Percentiles rank a stretch among this genome's conserved stretches.
phyloP scores from a whole-genome alignment of 1,140 invertebrate species.

The Drosophila lacertosa region DNA sequence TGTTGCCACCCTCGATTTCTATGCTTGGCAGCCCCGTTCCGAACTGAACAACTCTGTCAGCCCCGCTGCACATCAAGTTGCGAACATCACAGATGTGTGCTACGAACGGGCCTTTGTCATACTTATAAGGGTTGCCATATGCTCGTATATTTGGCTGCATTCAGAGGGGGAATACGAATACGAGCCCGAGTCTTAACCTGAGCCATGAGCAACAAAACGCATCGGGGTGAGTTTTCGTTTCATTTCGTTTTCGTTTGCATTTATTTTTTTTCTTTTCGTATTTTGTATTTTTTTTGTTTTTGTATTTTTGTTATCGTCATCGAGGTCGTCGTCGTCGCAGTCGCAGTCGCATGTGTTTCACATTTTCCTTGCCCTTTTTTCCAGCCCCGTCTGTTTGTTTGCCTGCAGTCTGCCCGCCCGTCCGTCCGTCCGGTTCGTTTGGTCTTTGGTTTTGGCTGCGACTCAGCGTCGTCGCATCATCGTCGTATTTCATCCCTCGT shows the following conservation, averaged over 20 bases:
- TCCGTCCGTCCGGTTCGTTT: constrained; percentile 7
- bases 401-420: constrained; percentile 27
- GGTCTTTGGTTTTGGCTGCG: constrained; percentile 6
- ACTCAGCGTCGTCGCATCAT: constrained; percentile 25
- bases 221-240: constrained; percentile 71
- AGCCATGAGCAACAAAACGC: constrained; percentile 5
- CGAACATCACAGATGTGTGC: constrained; percentile 51
- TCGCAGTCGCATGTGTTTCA: constrained; percentile 74
- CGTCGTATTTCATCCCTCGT: constrained; percentile 69
- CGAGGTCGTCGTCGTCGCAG: constrained; percentile 61
- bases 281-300: constrained; percentile 20
- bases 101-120: constrained; percentile 49
- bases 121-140: constrained; percentile 77
- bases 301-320: constrained; percentile 70
- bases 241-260: constrained; percentile 50
- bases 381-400: constrained; percentile 8
- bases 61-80: constrained; percentile 21
- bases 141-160: constrained; percentile 70
- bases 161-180: constrained; percentile 59
- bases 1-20: constrained; percentile 57
- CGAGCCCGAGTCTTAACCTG: constrained; percentile 13
- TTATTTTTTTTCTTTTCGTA: constrained; percentile 22
- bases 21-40: neutral
- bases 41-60: constrained; percentile 17
- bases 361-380: constrained; percentile 73